Conservation (phyloP, 2,888 invertebrate genomes). For the Drosophila antonietae region DNA sequence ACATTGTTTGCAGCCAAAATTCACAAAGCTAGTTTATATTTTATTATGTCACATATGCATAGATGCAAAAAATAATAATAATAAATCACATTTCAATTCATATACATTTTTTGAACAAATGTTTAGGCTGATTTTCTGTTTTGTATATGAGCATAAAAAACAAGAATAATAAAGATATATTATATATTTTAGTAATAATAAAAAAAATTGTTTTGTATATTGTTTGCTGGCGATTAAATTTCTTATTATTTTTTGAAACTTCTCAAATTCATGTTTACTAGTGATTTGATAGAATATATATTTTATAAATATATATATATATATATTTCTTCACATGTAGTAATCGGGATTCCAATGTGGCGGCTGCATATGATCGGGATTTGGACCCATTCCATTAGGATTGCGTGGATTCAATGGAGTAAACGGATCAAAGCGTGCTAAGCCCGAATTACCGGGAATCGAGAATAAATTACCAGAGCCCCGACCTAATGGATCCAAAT, state of each 20-base stretch:
- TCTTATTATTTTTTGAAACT: neutral
- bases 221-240: conserved; percentile 3
- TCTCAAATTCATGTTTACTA: conserved; percentile 25
- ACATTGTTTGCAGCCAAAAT: conserved; percentile 30
- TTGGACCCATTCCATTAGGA: conserved; percentile 83
- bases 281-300: conserved; percentile 38
- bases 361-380: conserved; percentile 90
- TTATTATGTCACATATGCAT: conserved; percentile 31
- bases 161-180: conserved; percentile 53
- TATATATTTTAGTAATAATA: conserved; percentile 48
- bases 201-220: neutral
- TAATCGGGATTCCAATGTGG: conserved; percentile 86
- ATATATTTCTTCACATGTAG: conserved; percentile 72
- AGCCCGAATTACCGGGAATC: conserved; percentile 36
- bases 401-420: conserved; percentile 87
- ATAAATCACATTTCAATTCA: conserved; percentile 18
- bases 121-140: conserved; percentile 58
- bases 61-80: conserved; percentile 7
- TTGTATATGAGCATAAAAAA: conserved; percentile 50
- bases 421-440: conserved; percentile 90
- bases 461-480: conserved; percentile 80
- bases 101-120: conserved; percentile 25
- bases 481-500: conserved; percentile 91
- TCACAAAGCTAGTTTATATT: conserved; percentile 32
- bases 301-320: neutral